A percentile compares a stretch with the other conserved stretches of the same genome.
phyloP scores from a whole-genome alignment of 1,140 invertebrate genomes.

The Drosophila mojavensis region DNA sequence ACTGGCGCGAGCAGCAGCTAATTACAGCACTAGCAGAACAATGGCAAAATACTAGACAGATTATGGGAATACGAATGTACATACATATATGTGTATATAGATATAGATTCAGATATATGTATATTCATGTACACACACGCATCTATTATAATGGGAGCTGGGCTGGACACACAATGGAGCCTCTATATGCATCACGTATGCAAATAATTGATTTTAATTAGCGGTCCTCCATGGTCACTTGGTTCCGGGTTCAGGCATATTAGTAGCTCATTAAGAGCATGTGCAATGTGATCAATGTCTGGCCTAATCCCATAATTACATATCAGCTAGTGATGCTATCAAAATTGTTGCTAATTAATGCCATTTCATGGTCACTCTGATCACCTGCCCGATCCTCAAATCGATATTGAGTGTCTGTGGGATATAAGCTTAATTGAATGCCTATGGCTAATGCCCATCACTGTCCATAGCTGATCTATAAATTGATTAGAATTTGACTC shows the following conservation, averaged over 20 bases:
- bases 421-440: too few species aligned
- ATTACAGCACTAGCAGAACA: conserved; percentile 41
- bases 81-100: background rate
- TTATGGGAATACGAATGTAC: conserved; percentile 44
- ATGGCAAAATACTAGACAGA: conserved; percentile 58
- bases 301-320: background rate
- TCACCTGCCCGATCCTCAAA: too few species aligned
- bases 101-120: background rate
- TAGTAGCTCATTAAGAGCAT: background rate
- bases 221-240: conserved; percentile 26
- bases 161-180: background rate
- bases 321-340: too few species aligned
- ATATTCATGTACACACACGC: conserved; percentile 6
- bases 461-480: too few species aligned
- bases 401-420: too few species aligned
- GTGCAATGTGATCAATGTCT: background rate
- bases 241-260: conserved; percentile 1
- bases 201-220: conserved; percentile 28
- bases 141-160: conserved; percentile 14
- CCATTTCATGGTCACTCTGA: too few species aligned
- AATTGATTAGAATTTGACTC: too few species aligned
- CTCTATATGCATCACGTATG: conserved; percentile 13
- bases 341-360: too few species aligned
- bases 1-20: conserved; percentile 37
- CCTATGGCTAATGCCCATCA: too few species aligned